Conservation (phyloP, 1,140 invertebrate genomes). For the Doryteuthis pealeii region DNA sequence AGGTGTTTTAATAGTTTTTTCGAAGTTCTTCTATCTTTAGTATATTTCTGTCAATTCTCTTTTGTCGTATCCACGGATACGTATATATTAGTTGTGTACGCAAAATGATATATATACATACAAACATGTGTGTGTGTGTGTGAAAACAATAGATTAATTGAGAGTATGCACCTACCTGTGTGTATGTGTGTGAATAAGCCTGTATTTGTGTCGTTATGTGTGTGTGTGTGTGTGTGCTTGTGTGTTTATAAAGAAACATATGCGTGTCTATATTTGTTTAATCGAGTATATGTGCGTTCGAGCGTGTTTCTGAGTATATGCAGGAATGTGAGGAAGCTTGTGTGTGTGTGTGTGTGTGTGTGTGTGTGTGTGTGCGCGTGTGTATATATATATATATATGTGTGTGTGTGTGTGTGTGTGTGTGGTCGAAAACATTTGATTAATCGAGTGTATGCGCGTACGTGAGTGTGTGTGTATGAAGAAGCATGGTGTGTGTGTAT, state of each 20-base stretch:
- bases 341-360: neutral
- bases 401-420: too few relatives aligned
- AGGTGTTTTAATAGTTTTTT: too few relatives aligned
- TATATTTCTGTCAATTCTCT: too few relatives aligned
- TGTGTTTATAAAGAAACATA: neutral
- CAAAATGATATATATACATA: neutral
- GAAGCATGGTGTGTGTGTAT: too few relatives aligned
- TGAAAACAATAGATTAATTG: neutral
- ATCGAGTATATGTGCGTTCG: neutral
- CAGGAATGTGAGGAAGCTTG: neutral
- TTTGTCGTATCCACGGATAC: neutral
- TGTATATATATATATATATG: neutral
- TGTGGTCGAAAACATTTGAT: too few relatives aligned
- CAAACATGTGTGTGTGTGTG: neutral
- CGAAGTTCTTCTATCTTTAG: too few relatives aligned
- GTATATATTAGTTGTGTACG: neutral
- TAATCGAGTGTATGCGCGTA: too few relatives aligned
- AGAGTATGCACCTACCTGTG: neutral
- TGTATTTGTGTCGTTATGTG: neutral
- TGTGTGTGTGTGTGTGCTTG: neutral
- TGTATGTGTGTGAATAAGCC: neutral
- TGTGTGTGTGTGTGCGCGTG: neutral
- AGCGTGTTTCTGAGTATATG: neutral
- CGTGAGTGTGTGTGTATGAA: neutral
- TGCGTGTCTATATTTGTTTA: neutral